Base-by-base conservation (phyloP, 2,797 vertebrate genomes). In the Sebastes iracundus region DNA sequence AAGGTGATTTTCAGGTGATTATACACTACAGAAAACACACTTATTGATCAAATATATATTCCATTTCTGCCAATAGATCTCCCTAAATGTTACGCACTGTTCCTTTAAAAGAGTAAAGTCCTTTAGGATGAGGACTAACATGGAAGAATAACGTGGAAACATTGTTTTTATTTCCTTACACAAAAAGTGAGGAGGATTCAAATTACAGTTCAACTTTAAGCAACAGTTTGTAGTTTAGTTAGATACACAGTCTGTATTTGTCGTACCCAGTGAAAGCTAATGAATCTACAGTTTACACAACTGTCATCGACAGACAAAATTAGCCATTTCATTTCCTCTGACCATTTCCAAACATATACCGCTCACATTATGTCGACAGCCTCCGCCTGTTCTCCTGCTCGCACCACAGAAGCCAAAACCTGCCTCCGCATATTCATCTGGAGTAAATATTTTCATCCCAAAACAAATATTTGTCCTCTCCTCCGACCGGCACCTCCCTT, bases 381-480 rank as follows among this genome's bases (percentile, higher is more conserved):
- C 75, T 33, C 61, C 5, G 78, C 69, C 79, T 85, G 85, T 86
- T 78, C 72, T 78, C 42, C 73, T 32, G 66, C 58, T 74, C 68
- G 23, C 73, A 23, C 80, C 81, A 23, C 76, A 4, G 22, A 60
- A 65, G 81, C 84, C 88, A 74, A 69, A 78, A 23, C 77, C 42
- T 25, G 63, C 88, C 83, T 78, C 70, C 66, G 6, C 82, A 86
- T 59, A 53, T 72, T 86, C 80, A 70, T 73, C 79, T 62, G 32
- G 63, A 81, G 83, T 83, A 86, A 90, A 90, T 85, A 89, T 87
- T 88, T 92, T 85, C 58, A 83, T 78, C 75, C 75, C 71, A 81
- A 87, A 89, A 87, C 81, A 83, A 90, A 92, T 87, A 85, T 92
- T 92, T 90, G 73, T 72, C 65, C 27, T 78, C 28, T 56, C 16